A percentile compares a stretch with the other conserved stretches of the same genome.
Conservation (phyloP, 92 coral and sea anemone species). For the Epizoanthus rinbou region DNA sequence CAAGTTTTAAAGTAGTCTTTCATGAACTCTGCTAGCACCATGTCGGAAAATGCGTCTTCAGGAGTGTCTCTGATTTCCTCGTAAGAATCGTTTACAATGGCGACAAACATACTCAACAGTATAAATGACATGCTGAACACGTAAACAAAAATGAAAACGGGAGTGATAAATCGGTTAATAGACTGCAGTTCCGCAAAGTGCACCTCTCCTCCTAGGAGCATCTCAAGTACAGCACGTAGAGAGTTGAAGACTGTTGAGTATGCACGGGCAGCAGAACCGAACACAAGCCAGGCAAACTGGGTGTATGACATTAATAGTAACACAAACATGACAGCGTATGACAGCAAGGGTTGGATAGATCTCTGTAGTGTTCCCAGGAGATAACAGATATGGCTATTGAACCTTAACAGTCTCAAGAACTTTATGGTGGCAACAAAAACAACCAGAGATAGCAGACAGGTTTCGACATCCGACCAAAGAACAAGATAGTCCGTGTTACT, state of each 20-base stretch:
- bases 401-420: slow-evolving; percentile 64
- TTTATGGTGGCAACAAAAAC: slow-evolving; percentile 76
- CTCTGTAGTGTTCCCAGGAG: slow-evolving; percentile 69
- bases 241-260: slow-evolving; percentile 70
- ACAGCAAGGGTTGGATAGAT: slow-evolving; percentile 59
- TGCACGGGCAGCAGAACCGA: slow-evolving; percentile 62
- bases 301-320: slow-evolving; percentile 73
- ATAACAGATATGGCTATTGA: slow-evolving; percentile 72
- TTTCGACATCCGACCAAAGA: slow-evolving; percentile 65
- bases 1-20: slow-evolving; percentile 6
- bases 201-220: slow-evolving; percentile 69
- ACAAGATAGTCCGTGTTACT: slow-evolving; percentile 69
- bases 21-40: slow-evolving; percentile 38
- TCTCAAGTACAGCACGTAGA: slow-evolving; percentile 56
- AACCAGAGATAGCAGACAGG: slow-evolving; percentile 60
- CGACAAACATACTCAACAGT: slow-evolving; percentile 61
- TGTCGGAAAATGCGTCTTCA: slow-evolving; percentile 6
- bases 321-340: slow-evolving; percentile 59
- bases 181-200: slow-evolving; percentile 55
- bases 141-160: slow-evolving; percentile 65
- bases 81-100: slow-evolving; percentile 74
- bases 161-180: slow-evolving; percentile 54
- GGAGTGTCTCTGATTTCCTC: slow-evolving; percentile 42
- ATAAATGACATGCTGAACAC: slow-evolving; percentile 49
- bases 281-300: slow-evolving; percentile 69